phyloP scores from a whole-genome alignment of 37 sponge, comb jelly and placozoan species.

The Theonella swinhoei region DNA sequence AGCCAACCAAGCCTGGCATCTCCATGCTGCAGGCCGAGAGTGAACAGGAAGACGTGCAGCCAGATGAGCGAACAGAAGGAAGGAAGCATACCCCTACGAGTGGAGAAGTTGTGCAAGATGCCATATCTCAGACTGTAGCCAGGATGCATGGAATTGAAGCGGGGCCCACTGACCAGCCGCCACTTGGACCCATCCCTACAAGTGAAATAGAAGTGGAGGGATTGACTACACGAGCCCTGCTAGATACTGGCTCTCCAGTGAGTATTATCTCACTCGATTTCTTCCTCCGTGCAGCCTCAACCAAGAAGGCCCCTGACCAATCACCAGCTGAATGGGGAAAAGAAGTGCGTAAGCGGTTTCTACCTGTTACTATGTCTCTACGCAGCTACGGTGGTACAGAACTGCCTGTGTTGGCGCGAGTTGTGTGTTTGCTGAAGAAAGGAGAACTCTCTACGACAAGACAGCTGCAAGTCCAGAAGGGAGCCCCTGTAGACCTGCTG shows the following conservation, averaged over 20 bases:
- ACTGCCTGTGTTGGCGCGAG: not conserved
- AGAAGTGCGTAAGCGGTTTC: not conserved
- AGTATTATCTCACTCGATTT: not conserved
- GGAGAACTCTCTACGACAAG: not conserved
- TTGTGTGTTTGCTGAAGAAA: not conserved
- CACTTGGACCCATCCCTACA: not conserved
- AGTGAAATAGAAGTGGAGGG: not conserved
- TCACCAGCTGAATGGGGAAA: not conserved
- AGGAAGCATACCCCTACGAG: not conserved
- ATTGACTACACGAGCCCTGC: not conserved
- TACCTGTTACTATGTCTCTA: not conserved
- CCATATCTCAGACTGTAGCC: conserved; percentile 5
- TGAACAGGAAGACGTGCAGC: not conserved
- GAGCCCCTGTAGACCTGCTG: conserved; percentile 23
- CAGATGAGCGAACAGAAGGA: not conserved
- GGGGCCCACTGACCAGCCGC: not conserved
- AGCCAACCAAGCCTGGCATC: too few relatives aligned
- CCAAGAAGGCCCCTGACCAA: not conserved
- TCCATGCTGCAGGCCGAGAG: not conserved
- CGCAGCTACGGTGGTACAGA: conserved; percentile 10
- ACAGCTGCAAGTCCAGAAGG: conserved; percentile 15
- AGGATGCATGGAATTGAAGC: conserved; percentile 4
- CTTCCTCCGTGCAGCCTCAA: not conserved
- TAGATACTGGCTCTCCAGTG: not conserved
- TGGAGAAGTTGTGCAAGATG: too few relatives aligned